Percentiles rank a stretch among this genome's conserved stretches.
Evolutionary conservation across 1,140 invertebrate species (phyloP).

Genomic region (Drosophila ohnishii): DNA sequence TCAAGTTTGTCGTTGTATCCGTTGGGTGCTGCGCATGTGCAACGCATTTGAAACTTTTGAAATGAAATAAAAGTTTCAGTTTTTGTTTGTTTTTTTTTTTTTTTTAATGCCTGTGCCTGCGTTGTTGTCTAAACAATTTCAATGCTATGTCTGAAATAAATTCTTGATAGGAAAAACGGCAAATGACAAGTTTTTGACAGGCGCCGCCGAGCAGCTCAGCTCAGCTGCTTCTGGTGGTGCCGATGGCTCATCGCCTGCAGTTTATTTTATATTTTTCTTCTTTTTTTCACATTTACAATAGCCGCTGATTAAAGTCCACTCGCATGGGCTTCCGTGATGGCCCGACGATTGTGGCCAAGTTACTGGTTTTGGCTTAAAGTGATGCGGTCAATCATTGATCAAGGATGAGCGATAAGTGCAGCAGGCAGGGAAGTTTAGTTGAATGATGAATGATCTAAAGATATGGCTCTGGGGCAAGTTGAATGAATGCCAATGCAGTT

Average conservation of each 20-base stretch:
- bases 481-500: neutral
- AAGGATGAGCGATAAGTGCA: conserved; percentile 49
- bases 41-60: conserved; percentile 72
- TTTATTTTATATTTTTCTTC: neutral
- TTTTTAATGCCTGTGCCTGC: conserved; percentile 19
- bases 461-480: conserved; percentile 12
- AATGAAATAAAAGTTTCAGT: conserved; percentile 66
- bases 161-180: conserved; percentile 67
- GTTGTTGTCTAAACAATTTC: conserved; percentile 59
- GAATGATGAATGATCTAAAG: conserved; percentile 19
- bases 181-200: conserved; percentile 62
- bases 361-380: conserved; percentile 50
- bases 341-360: conserved; percentile 45
- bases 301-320: conserved; percentile 56
- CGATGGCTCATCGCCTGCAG: conserved; percentile 59
- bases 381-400: conserved; percentile 40
- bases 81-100: conserved; percentile 13
- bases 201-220: conserved; percentile 44
- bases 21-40: conserved; percentile 65
- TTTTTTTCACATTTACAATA: conserved; percentile 57
- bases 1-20: conserved; percentile 14
- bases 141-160: conserved; percentile 71
- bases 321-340: conserved; percentile 64
- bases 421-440: conserved; percentile 17
- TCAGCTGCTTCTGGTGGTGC: conserved; percentile 39